A percentile compares a stretch with the other conserved stretches of the same genome.
These are phyloP conservation scores for Columba janthina DNA, from an alignment of 2,113 vertebrate species.

Conservation along the genomic window DNA sequence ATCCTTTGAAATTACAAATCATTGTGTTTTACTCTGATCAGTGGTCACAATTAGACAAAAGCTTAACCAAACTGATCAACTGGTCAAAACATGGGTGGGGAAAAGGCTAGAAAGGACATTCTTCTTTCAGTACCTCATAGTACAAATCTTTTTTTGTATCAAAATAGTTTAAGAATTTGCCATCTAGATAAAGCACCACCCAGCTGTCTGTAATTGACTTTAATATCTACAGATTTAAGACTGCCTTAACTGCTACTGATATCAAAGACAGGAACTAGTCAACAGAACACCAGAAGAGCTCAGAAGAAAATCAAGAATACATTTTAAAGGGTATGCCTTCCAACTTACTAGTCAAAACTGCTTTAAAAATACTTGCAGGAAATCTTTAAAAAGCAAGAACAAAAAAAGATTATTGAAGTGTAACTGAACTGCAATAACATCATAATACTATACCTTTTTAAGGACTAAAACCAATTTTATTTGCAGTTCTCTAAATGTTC, in stretches of 20 bases:
- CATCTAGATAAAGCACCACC: background rate
- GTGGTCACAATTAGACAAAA: background rate
- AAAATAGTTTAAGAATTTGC: background rate
- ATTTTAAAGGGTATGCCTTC: background rate
- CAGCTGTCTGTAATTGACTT: background rate
- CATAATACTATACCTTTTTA: background rate
- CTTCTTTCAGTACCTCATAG: background rate
- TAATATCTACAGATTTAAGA: background rate
- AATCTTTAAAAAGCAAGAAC: background rate
- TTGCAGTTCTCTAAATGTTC: background rate
- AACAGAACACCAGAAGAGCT: background rate
- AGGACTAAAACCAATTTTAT: background rate
- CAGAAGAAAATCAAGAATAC: background rate
- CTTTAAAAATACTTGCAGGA: background rate
- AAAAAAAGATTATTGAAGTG: background rate
- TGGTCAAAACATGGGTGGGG: fast-evolving
- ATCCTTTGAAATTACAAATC: background rate
- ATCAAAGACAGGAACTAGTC: background rate
- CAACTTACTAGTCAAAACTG: background rate
- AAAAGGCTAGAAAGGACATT: background rate
- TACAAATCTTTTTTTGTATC: background rate
- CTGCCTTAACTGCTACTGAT: background rate
- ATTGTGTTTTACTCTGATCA: background rate
- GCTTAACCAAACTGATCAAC: background rate
- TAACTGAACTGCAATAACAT: background rate